Conservation (phyloP, 2,113 vertebrate genomes). For the Oncorhynchus tshawytscha region DNA sequence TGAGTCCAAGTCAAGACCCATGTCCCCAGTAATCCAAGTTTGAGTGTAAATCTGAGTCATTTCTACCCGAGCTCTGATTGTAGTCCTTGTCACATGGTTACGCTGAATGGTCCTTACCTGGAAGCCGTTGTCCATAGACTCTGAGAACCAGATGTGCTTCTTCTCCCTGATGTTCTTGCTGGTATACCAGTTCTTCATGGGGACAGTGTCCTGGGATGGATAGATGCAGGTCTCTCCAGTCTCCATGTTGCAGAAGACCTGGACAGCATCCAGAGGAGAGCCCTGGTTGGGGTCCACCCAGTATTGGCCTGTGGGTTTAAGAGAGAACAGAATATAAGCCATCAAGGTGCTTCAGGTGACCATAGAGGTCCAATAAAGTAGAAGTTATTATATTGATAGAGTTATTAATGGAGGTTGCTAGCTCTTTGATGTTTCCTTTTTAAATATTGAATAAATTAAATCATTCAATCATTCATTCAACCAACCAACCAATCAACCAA, state of each 20-base stretch:
- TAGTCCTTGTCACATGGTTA: background rate
- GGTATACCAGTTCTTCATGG: conserved; percentile 94
- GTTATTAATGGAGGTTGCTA: background rate
- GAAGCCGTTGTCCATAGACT: conserved; percentile 91
- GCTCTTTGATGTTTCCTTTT: background rate
- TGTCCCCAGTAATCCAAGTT: too few relatives aligned
- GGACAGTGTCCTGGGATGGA: conserved; percentile 76
- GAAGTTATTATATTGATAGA: too few relatives aligned
- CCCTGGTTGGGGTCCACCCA: conserved; percentile 99
- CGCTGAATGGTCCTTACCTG: conserved; percentile 74
- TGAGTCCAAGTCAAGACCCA: too few relatives aligned
- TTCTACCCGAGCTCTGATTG: background rate
- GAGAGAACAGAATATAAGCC: background rate
- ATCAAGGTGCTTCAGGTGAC: too few relatives aligned
- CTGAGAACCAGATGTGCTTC: conserved; percentile 95
- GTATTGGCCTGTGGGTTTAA: conserved; percentile 78
- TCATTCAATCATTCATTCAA: background rate
- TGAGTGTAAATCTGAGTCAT: too few relatives aligned
- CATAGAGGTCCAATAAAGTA: too few relatives aligned
- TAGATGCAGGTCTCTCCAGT: conserved; percentile 89
- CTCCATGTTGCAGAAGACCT: conserved; percentile 97
- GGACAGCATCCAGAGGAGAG: conserved; percentile 91
- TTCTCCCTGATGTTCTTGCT: conserved; percentile 90
- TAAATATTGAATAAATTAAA: background rate
- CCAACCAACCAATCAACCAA: too few relatives aligned